Evolutionary conservation across 1,140 invertebrate species (phyloP).

Genomic region (Lucilia sericata): DNA sequence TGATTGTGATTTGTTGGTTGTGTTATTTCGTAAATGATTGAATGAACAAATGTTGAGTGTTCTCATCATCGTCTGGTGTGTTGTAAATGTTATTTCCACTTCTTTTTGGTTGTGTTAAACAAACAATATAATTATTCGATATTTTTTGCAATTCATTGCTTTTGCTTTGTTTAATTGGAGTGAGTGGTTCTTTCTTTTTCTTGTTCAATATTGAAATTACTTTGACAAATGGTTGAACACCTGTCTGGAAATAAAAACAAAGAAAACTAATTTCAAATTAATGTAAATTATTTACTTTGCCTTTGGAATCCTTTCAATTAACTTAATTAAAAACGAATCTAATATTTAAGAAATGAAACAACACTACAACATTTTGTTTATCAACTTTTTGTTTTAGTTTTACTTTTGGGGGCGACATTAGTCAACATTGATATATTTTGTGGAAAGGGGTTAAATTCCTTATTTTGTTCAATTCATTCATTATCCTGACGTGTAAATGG

Average conservation of each 20-base stretch:
- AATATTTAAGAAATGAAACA: neutral
- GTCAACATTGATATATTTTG: neutral
- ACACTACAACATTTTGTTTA: neutral
- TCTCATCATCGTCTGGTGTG: neutral
- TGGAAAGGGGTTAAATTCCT: neutral
- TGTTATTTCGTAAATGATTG: too few species aligned
- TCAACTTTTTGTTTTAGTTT: neutral
- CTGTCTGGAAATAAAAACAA: neutral
- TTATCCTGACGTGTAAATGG: neutral
- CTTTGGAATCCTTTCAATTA: neutral
- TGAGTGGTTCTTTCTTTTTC: too few species aligned
- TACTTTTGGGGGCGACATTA: neutral
- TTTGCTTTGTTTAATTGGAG: too few species aligned
- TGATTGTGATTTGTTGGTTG: neutral
- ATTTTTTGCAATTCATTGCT: conserved; percentile 3
- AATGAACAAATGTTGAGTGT: neutral
- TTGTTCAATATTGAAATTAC: too few species aligned
- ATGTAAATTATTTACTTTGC: neutral
- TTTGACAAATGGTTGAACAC: neutral
- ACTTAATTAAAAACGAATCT: neutral
- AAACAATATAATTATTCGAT: neutral
- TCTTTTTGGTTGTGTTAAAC: neutral
- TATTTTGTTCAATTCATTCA: neutral
- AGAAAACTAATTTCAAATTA: neutral
- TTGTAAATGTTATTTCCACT: neutral